Evolutionary conservation across 2,797 vertebrate genomes (phyloP).

Genomic region (Chaetodon trifasciatus): DNA sequence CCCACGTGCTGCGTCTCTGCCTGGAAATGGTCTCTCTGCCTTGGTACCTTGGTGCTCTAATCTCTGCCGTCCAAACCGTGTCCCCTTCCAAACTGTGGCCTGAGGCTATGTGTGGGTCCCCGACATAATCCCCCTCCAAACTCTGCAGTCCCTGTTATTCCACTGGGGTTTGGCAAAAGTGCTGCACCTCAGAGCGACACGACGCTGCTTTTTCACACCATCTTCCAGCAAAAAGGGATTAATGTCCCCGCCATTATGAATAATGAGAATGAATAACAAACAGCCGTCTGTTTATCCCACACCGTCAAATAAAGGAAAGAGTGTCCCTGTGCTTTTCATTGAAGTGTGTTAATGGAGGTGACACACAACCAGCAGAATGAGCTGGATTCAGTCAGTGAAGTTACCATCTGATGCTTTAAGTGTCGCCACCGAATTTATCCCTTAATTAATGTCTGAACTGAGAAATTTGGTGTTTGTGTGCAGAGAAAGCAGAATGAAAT

Average conservation of each 20-base stretch:
- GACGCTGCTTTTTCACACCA: constrained; percentile 67
- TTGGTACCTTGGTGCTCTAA: constrained; percentile 74
- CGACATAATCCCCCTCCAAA: constrained; percentile 80
- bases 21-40: constrained; percentile 59
- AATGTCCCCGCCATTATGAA: constrained; percentile 74
- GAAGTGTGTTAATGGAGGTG: constrained; percentile 45
- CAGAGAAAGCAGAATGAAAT: neutral
- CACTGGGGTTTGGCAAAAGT: constrained; percentile 73
- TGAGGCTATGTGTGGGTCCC: constrained; percentile 74
- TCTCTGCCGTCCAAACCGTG: constrained; percentile 81
- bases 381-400: constrained; percentile 20
- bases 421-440: neutral
- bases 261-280: constrained; percentile 79
- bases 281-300: constrained; percentile 75
- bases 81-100: constrained; percentile 79
- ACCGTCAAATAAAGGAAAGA: constrained; percentile 58
- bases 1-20: constrained; percentile 42
- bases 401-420: constrained; percentile 37
- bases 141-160: constrained; percentile 68
- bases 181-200: constrained; percentile 53
- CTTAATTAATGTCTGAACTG: constrained; percentile 20
- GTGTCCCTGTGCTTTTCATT: constrained; percentile 54
- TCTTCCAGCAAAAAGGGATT: constrained; percentile 74
- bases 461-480: neutral
- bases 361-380: constrained; percentile 21